Evolutionary conservation across 2,113 vertebrate species (phyloP).

Genomic region (Mola mola): DNA sequence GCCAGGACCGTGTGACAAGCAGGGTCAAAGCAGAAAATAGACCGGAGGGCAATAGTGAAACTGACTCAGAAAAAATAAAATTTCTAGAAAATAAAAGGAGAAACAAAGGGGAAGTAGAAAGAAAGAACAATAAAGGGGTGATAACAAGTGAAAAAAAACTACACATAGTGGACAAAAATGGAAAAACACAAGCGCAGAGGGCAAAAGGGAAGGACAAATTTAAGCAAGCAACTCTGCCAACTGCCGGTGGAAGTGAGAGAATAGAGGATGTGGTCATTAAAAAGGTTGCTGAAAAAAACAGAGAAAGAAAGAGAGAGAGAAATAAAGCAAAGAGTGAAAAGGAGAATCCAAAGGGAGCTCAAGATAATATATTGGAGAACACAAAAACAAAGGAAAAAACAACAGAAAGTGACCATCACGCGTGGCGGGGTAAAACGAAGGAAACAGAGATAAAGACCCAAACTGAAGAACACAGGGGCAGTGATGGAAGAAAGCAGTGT

Average conservation of each 20-base stretch:
- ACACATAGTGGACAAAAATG: slow-evolving; percentile 26
- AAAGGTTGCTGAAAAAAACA: slow-evolving; percentile 42
- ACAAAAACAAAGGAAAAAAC: slow-evolving; percentile 38
- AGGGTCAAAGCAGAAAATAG: slow-evolving; percentile 79
- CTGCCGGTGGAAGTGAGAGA: slow-evolving; percentile 30
- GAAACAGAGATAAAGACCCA: slow-evolving; percentile 32
- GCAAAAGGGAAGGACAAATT: slow-evolving; percentile 31
- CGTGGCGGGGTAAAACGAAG: slow-evolving; percentile 44
- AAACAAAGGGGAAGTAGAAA: slow-evolving; percentile 34
- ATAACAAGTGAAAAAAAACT: slow-evolving; percentile 36
- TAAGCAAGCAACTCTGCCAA: slow-evolving; percentile 19
- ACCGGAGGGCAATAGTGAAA: slow-evolving; percentile 34
- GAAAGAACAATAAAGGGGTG: slow-evolving; percentile 17
- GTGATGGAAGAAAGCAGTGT: slow-evolving; percentile 57
- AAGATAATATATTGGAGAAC: slow-evolving; percentile 8
- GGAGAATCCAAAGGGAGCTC: slow-evolving; percentile 5
- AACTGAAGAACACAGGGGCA: slow-evolving; percentile 19
- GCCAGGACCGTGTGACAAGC: slow-evolving; percentile 46
- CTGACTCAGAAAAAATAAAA: slow-evolving; percentile 1
- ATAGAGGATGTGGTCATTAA: slow-evolving; percentile 10
- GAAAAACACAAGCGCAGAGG: slow-evolving; percentile 37
- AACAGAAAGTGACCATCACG: slow-evolving; percentile 30
- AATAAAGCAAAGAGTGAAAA: slow-evolving; percentile 5
- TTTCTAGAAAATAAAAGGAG: slow-evolving; percentile 33
- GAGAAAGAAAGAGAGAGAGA: slow-evolving; percentile 34